Evolutionary conservation across 2,113 vertebrate species (phyloP).

Genomic region (Microtus ochrogaster): DNA sequence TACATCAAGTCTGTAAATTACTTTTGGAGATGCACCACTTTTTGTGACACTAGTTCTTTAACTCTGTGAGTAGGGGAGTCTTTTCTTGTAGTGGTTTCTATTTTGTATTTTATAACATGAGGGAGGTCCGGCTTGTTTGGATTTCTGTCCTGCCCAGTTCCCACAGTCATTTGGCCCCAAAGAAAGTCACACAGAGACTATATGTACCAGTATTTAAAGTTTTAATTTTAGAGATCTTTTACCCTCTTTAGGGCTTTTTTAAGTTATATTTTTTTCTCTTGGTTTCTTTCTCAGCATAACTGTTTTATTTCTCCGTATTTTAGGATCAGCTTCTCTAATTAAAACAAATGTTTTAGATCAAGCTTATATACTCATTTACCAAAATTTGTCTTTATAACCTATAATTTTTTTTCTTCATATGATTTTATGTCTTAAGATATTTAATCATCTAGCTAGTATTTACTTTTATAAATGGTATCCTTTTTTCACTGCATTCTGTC

Average conservation of each 20-base stretch:
- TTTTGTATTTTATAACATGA: not conserved
- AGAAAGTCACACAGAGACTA: too few relatives aligned
- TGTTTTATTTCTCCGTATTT: slow-evolving; percentile 40
- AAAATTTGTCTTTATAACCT: not conserved
- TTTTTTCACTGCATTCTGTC: not conserved
- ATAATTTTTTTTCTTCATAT: not conserved
- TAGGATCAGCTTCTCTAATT: slow-evolving; percentile 19
- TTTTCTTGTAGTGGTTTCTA: not conserved
- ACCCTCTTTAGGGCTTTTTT: not conserved
- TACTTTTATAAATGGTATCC: not conserved
- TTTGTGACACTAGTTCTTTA: not conserved
- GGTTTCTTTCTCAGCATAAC: not conserved
- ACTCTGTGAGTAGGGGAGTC: not conserved
- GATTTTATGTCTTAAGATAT: not conserved
- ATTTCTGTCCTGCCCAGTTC: too few relatives aligned
- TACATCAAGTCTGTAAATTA: not conserved
- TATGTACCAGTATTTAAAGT: not conserved
- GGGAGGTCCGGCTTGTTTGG: too few relatives aligned
- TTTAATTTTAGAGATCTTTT: not conserved
- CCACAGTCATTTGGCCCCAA: too few relatives aligned
- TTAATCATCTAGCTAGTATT: slow-evolving; percentile 28
- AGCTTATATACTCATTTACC: not conserved
- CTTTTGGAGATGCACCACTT: too few relatives aligned
- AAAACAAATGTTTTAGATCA: not conserved
- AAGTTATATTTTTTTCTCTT: not conserved